phyloP scores from a whole-genome alignment of 1,140 invertebrate genomes.

The Aphidius ervi region DNA sequence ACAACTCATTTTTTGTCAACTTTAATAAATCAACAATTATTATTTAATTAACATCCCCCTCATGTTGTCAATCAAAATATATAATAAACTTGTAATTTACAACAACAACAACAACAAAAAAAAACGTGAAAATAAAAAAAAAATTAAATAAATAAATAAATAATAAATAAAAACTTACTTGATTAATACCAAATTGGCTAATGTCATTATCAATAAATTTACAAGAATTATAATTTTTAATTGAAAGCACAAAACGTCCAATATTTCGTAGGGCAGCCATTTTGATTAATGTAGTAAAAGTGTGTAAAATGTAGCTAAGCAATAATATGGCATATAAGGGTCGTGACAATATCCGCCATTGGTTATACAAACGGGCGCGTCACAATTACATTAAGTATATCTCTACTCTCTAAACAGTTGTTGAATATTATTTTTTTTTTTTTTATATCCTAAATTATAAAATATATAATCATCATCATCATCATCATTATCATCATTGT shows the following conservation, averaged over 20 bases:
- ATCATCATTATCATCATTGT: no score
- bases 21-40: no score
- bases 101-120: no score
- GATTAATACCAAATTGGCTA: background rate
- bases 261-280: conserved; percentile 45
- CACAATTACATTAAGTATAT: conserved; percentile 30
- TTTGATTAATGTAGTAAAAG: conserved; percentile 39
- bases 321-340: conserved; percentile 30
- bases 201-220: no score
- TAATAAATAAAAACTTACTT: background rate
- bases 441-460: no score
- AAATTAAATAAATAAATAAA: background rate
- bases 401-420: no score
- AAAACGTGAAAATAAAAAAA: background rate
- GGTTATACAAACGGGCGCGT: conserved; percentile 39
- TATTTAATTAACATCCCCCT: no score
- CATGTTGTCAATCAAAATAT: no score
- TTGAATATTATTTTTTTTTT: no score
- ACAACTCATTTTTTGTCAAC: background rate
- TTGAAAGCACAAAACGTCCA: conserved; percentile 29
- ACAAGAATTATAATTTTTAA: background rate
- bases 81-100: no score
- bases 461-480: no score
- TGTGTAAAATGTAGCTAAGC: no score
- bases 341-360: conserved; percentile 41